Conservation (phyloP, 2,797 vertebrate species). For the Hirundo rustica region DNA sequence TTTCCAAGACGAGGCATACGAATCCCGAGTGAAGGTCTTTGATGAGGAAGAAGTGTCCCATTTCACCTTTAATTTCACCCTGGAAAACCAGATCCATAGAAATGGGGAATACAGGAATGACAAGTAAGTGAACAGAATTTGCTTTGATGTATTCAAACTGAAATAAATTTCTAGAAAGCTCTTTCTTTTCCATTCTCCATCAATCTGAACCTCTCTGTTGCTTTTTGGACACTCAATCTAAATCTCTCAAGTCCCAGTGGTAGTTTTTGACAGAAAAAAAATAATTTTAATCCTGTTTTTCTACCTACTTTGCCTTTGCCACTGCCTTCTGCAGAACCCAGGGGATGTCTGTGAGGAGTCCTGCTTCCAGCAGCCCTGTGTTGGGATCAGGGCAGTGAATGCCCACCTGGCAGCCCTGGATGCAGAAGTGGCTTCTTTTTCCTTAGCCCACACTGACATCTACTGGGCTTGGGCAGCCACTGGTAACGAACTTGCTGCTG, state of each 20-base stretch:
- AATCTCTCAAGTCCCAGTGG: not conserved
- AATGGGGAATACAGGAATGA: conserved; percentile 91
- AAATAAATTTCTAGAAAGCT: not conserved
- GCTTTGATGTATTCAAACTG: accelerated
- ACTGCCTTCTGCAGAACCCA: not conserved
- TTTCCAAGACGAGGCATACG: conserved; percentile 91
- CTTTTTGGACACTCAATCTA: accelerated
- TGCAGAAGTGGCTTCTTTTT: not conserved
- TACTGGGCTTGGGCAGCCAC: conserved; percentile 15
- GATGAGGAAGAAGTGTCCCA: conserved; percentile 84
- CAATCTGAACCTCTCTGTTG: not conserved
- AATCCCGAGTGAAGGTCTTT: conserved; percentile 86
- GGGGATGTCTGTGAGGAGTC: not conserved
- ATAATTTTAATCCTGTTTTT: not conserved
- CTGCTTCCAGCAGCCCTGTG: not conserved
- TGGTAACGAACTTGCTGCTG: not conserved
- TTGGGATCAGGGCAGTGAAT: not conserved
- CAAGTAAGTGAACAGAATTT: conserved; percentile 77
- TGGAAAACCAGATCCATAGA: conserved; percentile 94
- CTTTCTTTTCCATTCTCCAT: not conserved
- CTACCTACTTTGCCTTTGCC: not conserved
- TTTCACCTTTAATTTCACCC: conserved; percentile 95
- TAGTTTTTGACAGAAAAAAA: not conserved
- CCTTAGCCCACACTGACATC: conserved; percentile 68
- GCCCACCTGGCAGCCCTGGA: not conserved